Conservation (phyloP, 2,113 vertebrate species). For the Ellobius talpinus region DNA sequence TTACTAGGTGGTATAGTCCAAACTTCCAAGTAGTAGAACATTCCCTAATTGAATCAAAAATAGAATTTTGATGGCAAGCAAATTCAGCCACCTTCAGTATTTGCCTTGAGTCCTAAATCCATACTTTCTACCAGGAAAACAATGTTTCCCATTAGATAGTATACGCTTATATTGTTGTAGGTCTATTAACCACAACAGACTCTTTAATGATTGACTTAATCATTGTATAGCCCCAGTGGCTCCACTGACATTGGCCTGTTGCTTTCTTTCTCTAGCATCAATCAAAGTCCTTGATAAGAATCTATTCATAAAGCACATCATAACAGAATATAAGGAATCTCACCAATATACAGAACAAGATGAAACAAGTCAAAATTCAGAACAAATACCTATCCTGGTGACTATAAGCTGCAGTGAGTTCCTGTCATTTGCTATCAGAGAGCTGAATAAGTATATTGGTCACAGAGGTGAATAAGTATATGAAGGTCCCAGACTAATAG, state of each 20-base stretch:
- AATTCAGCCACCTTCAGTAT: background rate
- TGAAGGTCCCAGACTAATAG: background rate
- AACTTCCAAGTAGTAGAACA: background rate
- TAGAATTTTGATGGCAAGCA: background rate
- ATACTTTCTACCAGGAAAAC: background rate
- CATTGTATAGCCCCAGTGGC: background rate
- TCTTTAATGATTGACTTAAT: background rate
- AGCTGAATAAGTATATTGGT: background rate
- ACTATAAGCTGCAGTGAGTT: background rate
- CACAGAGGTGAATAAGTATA: background rate
- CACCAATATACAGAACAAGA: background rate
- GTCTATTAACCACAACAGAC: background rate
- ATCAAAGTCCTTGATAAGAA: background rate
- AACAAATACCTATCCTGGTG: background rate
- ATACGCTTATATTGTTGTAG: background rate
- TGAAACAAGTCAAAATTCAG: background rate
- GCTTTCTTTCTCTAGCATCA: background rate
- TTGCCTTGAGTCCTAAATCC: background rate
- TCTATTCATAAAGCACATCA: background rate
- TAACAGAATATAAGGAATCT: background rate
- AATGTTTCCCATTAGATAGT: background rate
- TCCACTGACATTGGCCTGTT: background rate
- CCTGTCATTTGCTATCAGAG: background rate
- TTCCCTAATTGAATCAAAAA: constrained; percentile 13
- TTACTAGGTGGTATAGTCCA: background rate